Evolutionary conservation across 2,113 vertebrate species (phyloP), one percentile per base, ranked within the genome.

Genomic region (Crotalus viridis): DNA sequence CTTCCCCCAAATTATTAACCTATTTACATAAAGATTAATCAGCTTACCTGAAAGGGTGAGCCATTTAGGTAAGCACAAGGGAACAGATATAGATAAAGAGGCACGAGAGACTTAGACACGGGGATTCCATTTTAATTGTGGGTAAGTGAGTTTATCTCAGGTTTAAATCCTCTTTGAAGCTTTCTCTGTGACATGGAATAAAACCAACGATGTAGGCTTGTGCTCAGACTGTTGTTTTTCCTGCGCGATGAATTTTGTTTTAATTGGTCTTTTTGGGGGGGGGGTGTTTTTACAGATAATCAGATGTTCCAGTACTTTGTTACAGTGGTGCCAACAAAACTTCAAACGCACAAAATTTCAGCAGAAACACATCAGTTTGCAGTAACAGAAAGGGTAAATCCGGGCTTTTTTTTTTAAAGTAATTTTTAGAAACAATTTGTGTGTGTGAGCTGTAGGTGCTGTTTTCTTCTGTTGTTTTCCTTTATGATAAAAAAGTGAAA

Each of bases 301-400:
- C 99, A 99, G 98, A 99, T 99, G 99, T 99, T 99, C 95, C 99
- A 99, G 48, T 99, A 99, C 97, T 99, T 99, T 95, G 98, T 99
- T 97, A 99, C 99, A 96, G 98, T 99, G 91, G 99, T 99, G 96
- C 99, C 99, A 96, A 99, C 99, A 96, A 99, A 99, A 95, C 98
- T 99, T 89, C 98, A 99, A 93, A 99, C 99, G 0, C 98, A 99
- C 46, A 98, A 98, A 97, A 97, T 99, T 93, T 98, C 98, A 93
- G 98, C 99, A 93, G 98, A 99, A 74, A 99, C 98, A 3, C 99
- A 99, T 96, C 99, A 99, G 94, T 99, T 99, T 97, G 99, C 99
- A 0, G 99, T 99, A 95, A 99, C 99, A 59, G 99, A 99, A 97
- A 98, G 98, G 98, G 99, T 99, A 97, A 97, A 98, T 98, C 94